A percentile compares a stretch with the other conserved stretches of the same genome.
Evolutionary conservation across 2,888 invertebrate species (phyloP).

Genomic region (Caenorhabditis sp.): DNA sequence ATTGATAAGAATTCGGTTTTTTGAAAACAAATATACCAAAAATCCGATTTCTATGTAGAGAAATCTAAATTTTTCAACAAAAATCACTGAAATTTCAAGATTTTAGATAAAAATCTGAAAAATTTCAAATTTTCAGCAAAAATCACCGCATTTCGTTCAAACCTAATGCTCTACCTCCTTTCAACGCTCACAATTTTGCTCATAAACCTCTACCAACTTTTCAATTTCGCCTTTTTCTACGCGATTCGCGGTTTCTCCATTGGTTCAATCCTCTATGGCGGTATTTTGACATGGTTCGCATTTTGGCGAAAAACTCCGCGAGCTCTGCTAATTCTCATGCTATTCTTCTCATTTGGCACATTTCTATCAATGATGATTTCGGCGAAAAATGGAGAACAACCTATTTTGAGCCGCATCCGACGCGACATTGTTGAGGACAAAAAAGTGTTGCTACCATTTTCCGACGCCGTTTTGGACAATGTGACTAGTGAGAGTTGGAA

Average conservation of each 20-base stretch:
- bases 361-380: constrained; percentile 16
- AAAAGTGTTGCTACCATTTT: constrained; percentile 18
- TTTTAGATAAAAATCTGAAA: no score
- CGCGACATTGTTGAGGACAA: no score
- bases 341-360: constrained; percentile 35
- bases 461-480: not conserved
- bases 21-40: no score
- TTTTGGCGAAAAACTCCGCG: constrained; percentile 42
- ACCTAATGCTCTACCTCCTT: constrained; percentile 32
- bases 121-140: constrained; percentile 31
- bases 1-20: no score
- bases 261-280: constrained; percentile 28
- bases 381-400: constrained; percentile 8
- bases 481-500: constrained; percentile 7
- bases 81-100: no score
- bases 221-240: constrained; percentile 21
- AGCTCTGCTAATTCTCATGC: constrained; percentile 23
- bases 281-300: constrained; percentile 35
- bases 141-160: constrained; percentile 18
- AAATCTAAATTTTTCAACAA: no score
- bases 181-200: constrained; percentile 12
- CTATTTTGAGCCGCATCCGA: no score
- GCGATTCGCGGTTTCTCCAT: constrained; percentile 33
- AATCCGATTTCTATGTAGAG: not conserved
- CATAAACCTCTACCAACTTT: constrained; percentile 13